Base-by-base conservation (phyloP, 2,888 invertebrate species). In the Cantharis nigra region DNA sequence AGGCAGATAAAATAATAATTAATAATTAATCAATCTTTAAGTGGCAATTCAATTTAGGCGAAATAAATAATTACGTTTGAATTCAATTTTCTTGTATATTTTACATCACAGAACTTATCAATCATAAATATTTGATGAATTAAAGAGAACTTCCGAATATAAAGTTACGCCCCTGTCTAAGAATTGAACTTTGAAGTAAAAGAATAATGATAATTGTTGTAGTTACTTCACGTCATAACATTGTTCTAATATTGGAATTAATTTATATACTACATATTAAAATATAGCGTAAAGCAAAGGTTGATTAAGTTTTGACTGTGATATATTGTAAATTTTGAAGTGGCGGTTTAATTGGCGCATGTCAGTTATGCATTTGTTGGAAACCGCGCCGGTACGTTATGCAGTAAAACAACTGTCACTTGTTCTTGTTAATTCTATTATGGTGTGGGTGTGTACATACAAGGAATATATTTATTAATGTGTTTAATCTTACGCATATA, bases 371-470 rank as follows among this genome's bases (percentile, higher is more conserved):
- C 77, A 75, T 77, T 20, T 49, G 63, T 64, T 69, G 63, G 74
- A 71, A 73, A 74, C 79, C 78, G 80, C 78, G 78, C 80, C 80
- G 81, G 78, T 78, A 78, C 78, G 80, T 77, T 78, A 49, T 78
- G 78, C 78, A 72, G 80, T 78, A 79, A 78, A 78, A 81, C 75
- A 80, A 78, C 77, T 81, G 81, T 82, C 83, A 82, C 80, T 82
- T 81, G 80, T 82, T 77, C 78, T 80, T 73, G 71, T 82, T 82
- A 76, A 73, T 79, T 79, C 79, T 78, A 78, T 74, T 81, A 78
- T 80, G 76, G 74, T 70, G 77, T 81, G 80, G 83, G 81, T 81
- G 82, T 78, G 80, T 83, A 79, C 80, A 78, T 67, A 67, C 65
- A 23, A 67, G 26, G 65, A 26, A 67, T 77, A 76, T 72, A 49